phyloP scores from a whole-genome alignment of 2,888 invertebrate genomes.

The Chloroclysta siterata region DNA sequence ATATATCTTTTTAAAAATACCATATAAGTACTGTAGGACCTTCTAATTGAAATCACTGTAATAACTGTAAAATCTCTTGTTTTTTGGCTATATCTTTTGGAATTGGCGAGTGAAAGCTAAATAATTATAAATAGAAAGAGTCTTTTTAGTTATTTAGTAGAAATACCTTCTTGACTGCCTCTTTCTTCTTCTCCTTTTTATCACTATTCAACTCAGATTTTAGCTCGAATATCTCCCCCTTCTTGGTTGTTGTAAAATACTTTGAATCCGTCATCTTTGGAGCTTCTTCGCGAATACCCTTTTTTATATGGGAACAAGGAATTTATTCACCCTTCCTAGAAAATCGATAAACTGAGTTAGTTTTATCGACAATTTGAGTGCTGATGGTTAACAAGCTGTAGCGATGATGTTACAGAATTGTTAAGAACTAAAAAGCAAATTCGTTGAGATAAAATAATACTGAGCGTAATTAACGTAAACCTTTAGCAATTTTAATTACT shows the following conservation, averaged over 20 bases:
- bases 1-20: too few relatives aligned
- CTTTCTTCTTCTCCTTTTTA: slow-evolving; percentile 99
- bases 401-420: slow-evolving; percentile 23
- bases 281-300: slow-evolving; percentile 26
- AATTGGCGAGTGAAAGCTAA: too few relatives aligned
- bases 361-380: slow-evolving; percentile 20
- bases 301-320: slow-evolving; percentile 15
- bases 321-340: slow-evolving; percentile 29
- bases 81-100: too few relatives aligned
- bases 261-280: slow-evolving; percentile 98
- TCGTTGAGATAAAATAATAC: not conserved
- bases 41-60: too few relatives aligned
- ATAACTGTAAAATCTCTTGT: too few relatives aligned
- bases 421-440: not conserved
- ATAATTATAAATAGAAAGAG: too few relatives aligned
- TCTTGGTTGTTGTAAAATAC: slow-evolving; percentile 99
- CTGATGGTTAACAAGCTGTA: not conserved
- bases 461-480: not conserved
- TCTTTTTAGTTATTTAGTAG: not conserved
- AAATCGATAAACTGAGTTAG: slow-evolving; percentile 40
- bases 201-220: slow-evolving; percentile 99
- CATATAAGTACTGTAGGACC: too few relatives aligned
- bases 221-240: slow-evolving; percentile 99
- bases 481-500: not conserved
- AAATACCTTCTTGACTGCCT: slow-evolving; percentile 98